These are phyloP conservation scores for Psophia crepitans DNA, from an alignment of 2,113 vertebrate species.

Conservation along the genomic window DNA sequence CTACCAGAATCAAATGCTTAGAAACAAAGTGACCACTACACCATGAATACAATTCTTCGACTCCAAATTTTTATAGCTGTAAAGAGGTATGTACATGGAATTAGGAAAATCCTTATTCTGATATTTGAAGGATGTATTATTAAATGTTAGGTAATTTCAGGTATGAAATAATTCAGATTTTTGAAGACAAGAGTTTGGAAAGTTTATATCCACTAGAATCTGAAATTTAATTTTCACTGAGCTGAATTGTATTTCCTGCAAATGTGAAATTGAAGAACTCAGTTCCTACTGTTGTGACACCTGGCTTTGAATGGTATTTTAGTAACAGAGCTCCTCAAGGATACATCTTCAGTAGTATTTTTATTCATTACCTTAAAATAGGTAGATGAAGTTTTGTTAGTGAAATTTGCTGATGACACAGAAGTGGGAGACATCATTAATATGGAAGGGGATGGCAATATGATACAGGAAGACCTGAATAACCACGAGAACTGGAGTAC, in stretches of 20 bases:
- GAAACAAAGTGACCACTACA: neutral
- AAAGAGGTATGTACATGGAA: neutral
- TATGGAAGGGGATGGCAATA: neutral
- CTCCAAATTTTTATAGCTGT: neutral
- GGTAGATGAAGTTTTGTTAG: constrained; percentile 9
- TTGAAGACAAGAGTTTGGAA: neutral
- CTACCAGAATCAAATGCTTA: neutral
- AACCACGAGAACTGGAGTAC: constrained; percentile 13
- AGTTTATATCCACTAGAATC: neutral
- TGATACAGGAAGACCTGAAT: neutral
- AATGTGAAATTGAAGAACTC: neutral
- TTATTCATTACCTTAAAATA: constrained; percentile 16
- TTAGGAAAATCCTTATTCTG: neutral
- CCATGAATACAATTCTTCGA: neutral
- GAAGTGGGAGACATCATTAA: constrained; percentile 15
- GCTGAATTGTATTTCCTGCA: neutral
- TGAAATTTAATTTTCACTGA: neutral
- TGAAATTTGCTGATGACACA: constrained; percentile 5
- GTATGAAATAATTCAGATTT: neutral
- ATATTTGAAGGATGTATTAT: neutral
- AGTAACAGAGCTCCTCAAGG: neutral
- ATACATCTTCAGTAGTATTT: neutral
- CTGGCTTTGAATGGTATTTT: neutral
- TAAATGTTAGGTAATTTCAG: neutral
- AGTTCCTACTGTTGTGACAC: neutral